A percentile compares a stretch with the other conserved stretches of the same genome.
phyloP scores from a whole-genome alignment of 2,888 invertebrate species.

The Chloromyia formosa region DNA sequence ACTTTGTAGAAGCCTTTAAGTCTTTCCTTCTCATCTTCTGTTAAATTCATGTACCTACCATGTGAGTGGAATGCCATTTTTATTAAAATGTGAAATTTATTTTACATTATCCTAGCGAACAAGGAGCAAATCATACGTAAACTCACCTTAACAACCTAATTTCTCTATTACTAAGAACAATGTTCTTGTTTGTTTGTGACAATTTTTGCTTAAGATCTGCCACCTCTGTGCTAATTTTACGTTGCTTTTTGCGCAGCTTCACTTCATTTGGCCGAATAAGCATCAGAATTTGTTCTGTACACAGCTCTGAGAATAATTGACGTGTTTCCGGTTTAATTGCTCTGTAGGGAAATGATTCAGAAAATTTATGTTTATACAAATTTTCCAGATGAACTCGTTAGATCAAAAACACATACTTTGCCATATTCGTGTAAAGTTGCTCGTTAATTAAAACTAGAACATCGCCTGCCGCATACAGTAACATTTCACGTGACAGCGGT shows the following conservation, averaged over 20 bases:
- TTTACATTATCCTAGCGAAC: neutral
- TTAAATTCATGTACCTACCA: constrained; percentile 84
- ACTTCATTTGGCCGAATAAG: constrained; percentile 87
- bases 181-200: constrained; percentile 81
- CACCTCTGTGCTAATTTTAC: constrained; percentile 91
- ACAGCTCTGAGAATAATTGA: constrained; percentile 80
- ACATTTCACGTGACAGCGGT: constrained; percentile 89
- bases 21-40: constrained; percentile 92
- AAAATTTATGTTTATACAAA: too few species aligned
- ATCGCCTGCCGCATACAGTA: constrained; percentile 89
- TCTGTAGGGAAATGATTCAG: constrained; percentile 58
- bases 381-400: too few species aligned
- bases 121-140: neutral
- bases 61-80: neutral
- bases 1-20: constrained; percentile 91
- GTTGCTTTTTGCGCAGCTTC: constrained; percentile 85
- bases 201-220: constrained; percentile 85
- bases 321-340: constrained; percentile 77
- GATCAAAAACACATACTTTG: constrained; percentile 63
- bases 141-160: constrained; percentile 79
- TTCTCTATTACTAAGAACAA: constrained; percentile 91
- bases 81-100: neutral
- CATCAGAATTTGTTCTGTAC: constrained; percentile 87
- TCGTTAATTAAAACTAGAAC: constrained; percentile 87
- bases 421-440: constrained; percentile 79